These are phyloP conservation scores for Lophius piscatorius DNA, from an alignment of 2,113 vertebrate species.

Conservation along the genomic window DNA sequence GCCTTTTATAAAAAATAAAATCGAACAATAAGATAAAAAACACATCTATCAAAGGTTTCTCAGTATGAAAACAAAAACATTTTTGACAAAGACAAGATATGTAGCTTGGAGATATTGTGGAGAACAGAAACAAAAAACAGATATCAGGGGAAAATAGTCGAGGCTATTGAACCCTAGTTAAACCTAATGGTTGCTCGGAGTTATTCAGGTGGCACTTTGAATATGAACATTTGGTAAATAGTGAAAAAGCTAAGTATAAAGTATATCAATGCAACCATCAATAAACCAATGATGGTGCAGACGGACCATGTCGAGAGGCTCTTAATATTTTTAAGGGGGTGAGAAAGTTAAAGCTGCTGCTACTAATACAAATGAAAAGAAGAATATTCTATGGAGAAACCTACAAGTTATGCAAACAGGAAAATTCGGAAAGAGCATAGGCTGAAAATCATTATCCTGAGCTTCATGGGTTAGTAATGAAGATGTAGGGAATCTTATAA, in stretches of 20 bases:
- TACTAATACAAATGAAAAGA: neutral
- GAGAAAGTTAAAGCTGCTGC: neutral
- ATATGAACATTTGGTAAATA: neutral
- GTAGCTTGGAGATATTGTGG: neutral
- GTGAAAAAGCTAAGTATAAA: neutral
- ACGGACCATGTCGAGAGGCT: neutral
- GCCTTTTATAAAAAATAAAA: too few relatives aligned
- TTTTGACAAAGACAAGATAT: neutral
- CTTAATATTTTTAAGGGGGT: neutral
- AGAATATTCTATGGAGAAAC: neutral
- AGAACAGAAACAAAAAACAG: neutral
- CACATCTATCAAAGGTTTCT: neutral
- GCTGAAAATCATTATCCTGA: too few relatives aligned
- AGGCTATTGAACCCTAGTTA: constrained; percentile 3
- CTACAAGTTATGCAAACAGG: neutral
- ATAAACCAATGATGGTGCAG: neutral
- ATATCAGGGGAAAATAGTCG: neutral
- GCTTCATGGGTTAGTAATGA: neutral
- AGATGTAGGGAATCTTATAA: neutral
- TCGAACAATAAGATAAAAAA: neutral
- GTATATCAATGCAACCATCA: neutral
- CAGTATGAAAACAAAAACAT: neutral
- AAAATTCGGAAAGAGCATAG: neutral
- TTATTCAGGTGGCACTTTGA: neutral
- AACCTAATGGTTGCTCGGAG: neutral